A percentile compares a stretch with the other conserved stretches of the same genome.
phyloP scores from a whole-genome alignment of 2,797 vertebrate species.

The Rhynchotus rufescens region DNA sequence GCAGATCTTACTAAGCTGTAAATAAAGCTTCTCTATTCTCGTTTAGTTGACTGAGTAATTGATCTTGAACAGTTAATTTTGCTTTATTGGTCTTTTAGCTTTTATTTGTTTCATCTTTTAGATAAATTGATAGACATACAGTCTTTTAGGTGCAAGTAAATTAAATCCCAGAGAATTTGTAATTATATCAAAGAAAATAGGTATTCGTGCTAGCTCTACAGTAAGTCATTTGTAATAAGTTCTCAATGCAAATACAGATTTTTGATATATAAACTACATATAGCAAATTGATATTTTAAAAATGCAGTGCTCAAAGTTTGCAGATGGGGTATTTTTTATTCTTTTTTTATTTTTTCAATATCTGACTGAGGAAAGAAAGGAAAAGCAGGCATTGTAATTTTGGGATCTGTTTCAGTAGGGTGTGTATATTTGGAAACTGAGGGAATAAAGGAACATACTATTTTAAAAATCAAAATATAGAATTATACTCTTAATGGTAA shows the following conservation, averaged over 20 bases:
- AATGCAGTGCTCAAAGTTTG: background rate
- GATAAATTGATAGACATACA: background rate
- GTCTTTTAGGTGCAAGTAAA: background rate
- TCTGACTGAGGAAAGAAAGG: background rate
- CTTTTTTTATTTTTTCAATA: background rate
- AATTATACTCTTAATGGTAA: background rate
- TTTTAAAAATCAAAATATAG: slow-evolving; percentile 46
- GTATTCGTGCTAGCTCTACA: background rate
- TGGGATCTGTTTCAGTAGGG: background rate
- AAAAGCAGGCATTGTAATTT: background rate
- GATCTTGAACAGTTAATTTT: background rate
- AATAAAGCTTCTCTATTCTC: background rate
- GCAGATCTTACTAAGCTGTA: background rate
- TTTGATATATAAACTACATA: background rate
- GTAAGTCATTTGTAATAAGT: background rate
- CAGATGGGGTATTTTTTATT: background rate
- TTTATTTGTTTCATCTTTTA: background rate
- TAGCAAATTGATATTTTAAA: background rate
- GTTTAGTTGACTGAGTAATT: background rate
- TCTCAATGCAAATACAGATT: background rate
- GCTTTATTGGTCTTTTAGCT: background rate
- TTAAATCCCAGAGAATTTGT: background rate
- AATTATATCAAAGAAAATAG: background rate
- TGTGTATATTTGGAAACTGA: background rate
- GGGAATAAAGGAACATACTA: background rate